Conservation (phyloP, 2,888 invertebrate species). For the Limnephilus marmoratus region DNA sequence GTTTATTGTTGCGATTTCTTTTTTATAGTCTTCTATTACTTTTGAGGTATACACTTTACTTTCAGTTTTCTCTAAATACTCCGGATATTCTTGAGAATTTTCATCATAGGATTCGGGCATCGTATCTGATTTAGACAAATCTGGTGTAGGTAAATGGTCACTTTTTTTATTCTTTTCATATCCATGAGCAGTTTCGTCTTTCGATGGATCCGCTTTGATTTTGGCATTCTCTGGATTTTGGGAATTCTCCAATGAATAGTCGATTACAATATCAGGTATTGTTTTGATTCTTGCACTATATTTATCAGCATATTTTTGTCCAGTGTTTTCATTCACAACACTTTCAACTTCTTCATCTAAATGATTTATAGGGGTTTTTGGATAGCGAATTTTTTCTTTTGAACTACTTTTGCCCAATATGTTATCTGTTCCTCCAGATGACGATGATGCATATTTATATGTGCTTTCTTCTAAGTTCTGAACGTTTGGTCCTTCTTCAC, state of each 20-base stretch:
- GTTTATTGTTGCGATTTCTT: constrained; percentile 75
- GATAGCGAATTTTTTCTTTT: constrained; percentile 6
- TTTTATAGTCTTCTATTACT: constrained; percentile 77
- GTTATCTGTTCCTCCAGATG: neutral
- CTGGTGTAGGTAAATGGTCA: neutral
- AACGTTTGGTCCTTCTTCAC: neutral
- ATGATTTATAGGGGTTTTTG: neutral
- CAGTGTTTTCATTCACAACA: neutral
- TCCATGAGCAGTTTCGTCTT: constrained; percentile 37
- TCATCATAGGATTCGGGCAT: neutral
- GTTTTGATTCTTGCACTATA: neutral
- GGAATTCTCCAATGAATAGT: constrained; percentile 13
- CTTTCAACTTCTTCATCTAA: neutral
- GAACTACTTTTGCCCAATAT: neutral
- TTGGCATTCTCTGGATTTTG: neutral
- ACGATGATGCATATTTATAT: neutral
- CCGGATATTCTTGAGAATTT: constrained; percentile 71
- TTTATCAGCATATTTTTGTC: neutral
- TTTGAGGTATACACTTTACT: constrained; percentile 76
- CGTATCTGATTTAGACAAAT: constrained; percentile 2
- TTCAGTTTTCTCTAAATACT: constrained; percentile 74
- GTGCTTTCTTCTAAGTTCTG: neutral
- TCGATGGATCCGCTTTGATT: neutral
- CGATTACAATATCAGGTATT: constrained; percentile 44
- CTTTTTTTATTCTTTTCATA: neutral